phyloP scores from a whole-genome alignment of 2,888 invertebrate species.

The Spisula subtruncata region DNA sequence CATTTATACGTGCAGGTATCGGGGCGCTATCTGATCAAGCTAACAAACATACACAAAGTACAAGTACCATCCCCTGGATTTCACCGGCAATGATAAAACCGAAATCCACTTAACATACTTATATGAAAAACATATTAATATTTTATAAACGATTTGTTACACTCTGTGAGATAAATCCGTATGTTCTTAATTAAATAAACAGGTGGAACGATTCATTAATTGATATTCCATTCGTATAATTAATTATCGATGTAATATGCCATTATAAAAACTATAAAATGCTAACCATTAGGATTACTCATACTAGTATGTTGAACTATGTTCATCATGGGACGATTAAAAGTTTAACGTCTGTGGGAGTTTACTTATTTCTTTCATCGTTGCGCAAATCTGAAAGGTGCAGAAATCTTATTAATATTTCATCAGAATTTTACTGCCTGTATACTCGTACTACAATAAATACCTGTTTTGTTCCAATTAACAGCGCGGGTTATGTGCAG shows the following conservation, averaged over 20 bases:
- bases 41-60: too few relatives aligned
- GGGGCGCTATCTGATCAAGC: not conserved
- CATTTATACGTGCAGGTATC: not conserved
- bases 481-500: too few relatives aligned
- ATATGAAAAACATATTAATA: slow-evolving; percentile 4
- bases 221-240: not conserved
- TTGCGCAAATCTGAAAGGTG: too few relatives aligned
- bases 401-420: too few relatives aligned
- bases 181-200: slow-evolving; percentile 4
- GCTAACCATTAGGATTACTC: not conserved
- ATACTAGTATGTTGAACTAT: too few relatives aligned
- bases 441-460: too few relatives aligned
- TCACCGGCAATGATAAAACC: not conserved
- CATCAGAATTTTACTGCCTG: too few relatives aligned
- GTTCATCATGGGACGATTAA: not conserved
- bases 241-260: not conserved
- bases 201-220: not conserved
- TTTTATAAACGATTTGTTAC: slow-evolving; percentile 21
- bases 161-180: not conserved
- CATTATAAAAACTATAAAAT: not conserved
- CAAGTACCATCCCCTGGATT: not conserved
- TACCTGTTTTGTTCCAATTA: too few relatives aligned
- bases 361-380: not conserved
- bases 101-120: not conserved
- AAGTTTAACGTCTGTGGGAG: not conserved